Base-by-base conservation (phyloP, 2,797 vertebrate genomes). In the Dromococcyx pavoninus region DNA sequence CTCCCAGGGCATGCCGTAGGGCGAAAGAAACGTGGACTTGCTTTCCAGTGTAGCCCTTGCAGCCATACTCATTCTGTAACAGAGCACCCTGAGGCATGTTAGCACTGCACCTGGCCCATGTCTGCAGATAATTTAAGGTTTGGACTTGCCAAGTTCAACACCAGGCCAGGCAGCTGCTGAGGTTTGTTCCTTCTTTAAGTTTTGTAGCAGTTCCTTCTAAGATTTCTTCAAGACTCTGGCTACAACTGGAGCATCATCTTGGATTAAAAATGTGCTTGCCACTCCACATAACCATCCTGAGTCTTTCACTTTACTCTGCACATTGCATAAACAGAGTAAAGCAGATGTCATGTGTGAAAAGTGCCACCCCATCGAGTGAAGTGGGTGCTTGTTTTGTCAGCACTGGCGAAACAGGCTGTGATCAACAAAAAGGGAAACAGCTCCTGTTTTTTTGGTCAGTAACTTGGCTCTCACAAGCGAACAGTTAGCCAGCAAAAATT, bases 81-180 rank as follows among this genome's bases (percentile, higher is more conserved):
- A 16, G 73, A 62, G 79, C 62, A 70, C 62, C 91, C 33, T 0
- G 0, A 88, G 92, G 91, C 87, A 53, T 4, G 32, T 60, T 3
- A 78, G 75, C 76, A 64, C 43, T 3, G 15, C 93, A 91, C 91
- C 91, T 96, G 86, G 50, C 65, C 88, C 12, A 39, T 70, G 25
- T 8, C 44, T 30, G 4, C 4, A 0, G 4, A 74, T 28, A 91
- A 56, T 7, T 32, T 2, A 46, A 93, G 46, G 64, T 75, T 32
- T 89, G 88, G 74, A 77, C 50, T 92, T 90, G 82, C 33, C 9
- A 50, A 93, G 76, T 89, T 96, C 86, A 91, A 61, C 90, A 39
- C 32, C 4, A 69, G 75, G 87, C 82, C 82, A 91, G 70, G 58
- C 64, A 91, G 89, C 75, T 84, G 75, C 48, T 67, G 79, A 43